Conservation (phyloP, 2,797 vertebrate species). For the Trachops cirrhosus region DNA sequence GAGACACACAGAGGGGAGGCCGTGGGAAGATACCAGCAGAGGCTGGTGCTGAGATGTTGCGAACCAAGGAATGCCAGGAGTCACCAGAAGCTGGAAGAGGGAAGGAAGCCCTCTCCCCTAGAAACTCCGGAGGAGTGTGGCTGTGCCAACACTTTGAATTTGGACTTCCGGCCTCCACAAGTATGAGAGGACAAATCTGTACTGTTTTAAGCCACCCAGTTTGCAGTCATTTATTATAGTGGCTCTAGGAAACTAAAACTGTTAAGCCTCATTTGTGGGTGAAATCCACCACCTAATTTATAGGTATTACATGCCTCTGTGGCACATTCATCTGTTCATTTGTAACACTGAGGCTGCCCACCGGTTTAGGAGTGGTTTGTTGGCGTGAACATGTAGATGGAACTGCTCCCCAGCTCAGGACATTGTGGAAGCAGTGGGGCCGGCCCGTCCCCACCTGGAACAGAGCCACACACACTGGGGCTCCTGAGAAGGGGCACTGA, state of each 20-base stretch:
- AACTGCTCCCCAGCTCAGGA: rapidly evolving
- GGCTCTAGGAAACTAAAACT: not conserved
- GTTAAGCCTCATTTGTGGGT: not conserved
- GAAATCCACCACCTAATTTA: not conserved
- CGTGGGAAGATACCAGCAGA: not conserved
- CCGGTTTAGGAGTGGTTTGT: not conserved
- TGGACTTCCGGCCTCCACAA: not conserved
- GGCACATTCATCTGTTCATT: not conserved
- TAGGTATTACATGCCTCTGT: not conserved
- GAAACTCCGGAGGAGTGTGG: not conserved
- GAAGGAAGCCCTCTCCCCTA: not conserved
- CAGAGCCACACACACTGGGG: not conserved
- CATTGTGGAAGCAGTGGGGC: not conserved
- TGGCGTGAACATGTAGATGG: not conserved
- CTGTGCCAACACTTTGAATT: not conserved
- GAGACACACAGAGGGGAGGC: not conserved
- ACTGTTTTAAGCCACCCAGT: not conserved
- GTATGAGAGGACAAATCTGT: not conserved
- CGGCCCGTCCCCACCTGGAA: not conserved
- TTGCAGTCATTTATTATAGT: not conserved
- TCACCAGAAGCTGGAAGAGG: not conserved
- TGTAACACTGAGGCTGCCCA: not conserved
- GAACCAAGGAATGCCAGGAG: not conserved
- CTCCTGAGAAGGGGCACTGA: not conserved
- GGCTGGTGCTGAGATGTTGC: not conserved